Percentiles rank a stretch among this genome's conserved stretches.
These are phyloP conservation scores for Aproaerema taeniolella DNA, from an alignment of 2,888 invertebrate genomes.

Conservation along the genomic window DNA sequence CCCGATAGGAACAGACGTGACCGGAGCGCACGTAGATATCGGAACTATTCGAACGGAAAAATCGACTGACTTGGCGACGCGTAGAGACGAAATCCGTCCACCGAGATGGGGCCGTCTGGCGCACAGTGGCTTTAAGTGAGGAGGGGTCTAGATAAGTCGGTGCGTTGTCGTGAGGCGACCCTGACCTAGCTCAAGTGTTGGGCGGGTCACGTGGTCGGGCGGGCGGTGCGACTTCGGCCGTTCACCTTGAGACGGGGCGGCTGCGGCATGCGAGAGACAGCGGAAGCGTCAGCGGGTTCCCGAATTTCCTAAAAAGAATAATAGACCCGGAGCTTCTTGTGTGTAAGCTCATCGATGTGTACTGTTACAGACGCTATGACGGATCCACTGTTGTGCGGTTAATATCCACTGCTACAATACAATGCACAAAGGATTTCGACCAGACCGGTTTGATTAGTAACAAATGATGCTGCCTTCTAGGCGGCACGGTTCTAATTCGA, in stretches of 20 bases:
- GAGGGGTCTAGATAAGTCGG: slow-evolving; percentile 43
- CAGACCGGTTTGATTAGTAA: no score
- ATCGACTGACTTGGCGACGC: slow-evolving; percentile 47
- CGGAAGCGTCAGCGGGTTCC: background rate
- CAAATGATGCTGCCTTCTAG: no score
- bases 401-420: no score
- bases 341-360: no score
- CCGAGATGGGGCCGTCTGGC: slow-evolving; percentile 27
- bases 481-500: no score
- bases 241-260: slow-evolving; percentile 68
- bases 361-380: no score
- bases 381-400: no score
- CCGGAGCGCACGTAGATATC: slow-evolving; percentile 47
- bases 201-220: slow-evolving; percentile 68
- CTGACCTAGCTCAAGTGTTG: slow-evolving; percentile 72
- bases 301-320: no score
- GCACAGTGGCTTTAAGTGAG: slow-evolving; percentile 16
- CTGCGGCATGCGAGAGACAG: slow-evolving; percentile 24
- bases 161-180: slow-evolving; percentile 56
- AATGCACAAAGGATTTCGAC: no score
- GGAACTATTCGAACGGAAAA: slow-evolving; percentile 71
- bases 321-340: no score
- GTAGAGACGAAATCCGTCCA: slow-evolving; percentile 43
- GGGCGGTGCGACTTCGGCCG: slow-evolving; percentile 60
- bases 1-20: slow-evolving; percentile 48